These are phyloP conservation scores for Centroberyx gerrardi DNA, from an alignment of 2,797 vertebrate genomes.

Conservation along the genomic window DNA sequence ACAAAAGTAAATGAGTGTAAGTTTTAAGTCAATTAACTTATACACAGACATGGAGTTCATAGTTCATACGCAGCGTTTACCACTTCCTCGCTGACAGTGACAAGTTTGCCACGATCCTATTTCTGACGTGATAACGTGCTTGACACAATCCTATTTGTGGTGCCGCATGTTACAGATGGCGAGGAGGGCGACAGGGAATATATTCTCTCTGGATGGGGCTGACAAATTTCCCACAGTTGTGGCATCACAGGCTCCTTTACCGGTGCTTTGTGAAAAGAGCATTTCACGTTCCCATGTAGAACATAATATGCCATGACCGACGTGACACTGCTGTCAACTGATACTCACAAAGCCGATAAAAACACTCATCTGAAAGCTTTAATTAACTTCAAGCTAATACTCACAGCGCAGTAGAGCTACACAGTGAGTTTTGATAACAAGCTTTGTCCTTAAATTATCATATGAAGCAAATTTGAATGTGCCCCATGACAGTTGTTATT, in stretches of 20 bases:
- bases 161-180: slow-evolving; percentile 27
- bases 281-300: slow-evolving; percentile 37
- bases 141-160: slow-evolving; percentile 47
- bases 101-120: slow-evolving; percentile 8
- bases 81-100: neutral
- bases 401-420: slow-evolving; percentile 34
- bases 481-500: slow-evolving; percentile 40
- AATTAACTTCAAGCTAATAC: slow-evolving; percentile 48
- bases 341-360: slow-evolving; percentile 49
- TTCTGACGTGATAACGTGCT: slow-evolving; percentile 20
- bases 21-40: no score
- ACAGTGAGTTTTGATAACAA: slow-evolving; percentile 35
- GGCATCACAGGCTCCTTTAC: slow-evolving; percentile 16
- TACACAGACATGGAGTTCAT: neutral
- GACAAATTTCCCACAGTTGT: slow-evolving; percentile 41
- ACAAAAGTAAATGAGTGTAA: neutral
- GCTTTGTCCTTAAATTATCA: slow-evolving; percentile 46
- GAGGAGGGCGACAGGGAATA: slow-evolving; percentile 12
- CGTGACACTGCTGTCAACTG: slow-evolving; percentile 41
- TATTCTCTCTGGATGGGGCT: slow-evolving; percentile 27
- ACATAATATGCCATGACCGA: slow-evolving; percentile 24
- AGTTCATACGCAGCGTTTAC: neutral
- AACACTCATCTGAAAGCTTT: slow-evolving; percentile 56
- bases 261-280: slow-evolving; percentile 32
- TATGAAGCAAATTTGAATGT: slow-evolving; percentile 43